Base-by-base conservation (phyloP, 2,113 vertebrate species). In the Capricornis sumatraensis region DNA sequence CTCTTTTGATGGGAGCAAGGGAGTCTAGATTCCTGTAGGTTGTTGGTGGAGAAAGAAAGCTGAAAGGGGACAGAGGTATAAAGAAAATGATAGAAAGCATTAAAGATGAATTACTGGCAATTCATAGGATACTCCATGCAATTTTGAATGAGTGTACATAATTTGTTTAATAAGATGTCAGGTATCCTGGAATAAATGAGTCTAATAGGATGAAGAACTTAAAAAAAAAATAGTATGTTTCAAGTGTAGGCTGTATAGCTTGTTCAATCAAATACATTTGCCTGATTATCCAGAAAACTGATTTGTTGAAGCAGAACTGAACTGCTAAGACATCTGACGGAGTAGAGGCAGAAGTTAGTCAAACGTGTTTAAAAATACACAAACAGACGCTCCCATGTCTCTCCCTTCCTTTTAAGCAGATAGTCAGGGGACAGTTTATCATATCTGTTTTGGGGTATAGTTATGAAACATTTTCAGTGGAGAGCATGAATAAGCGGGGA, bases 391-490 rank as follows among this genome's bases (percentile, higher is more conserved):
- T 57, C 12, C 11, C 5, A 28, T 8, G 50, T 36, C 28, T 62
- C 25, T 40, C 40, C 96, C 95, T 97, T 87, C 58, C 74, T 96
- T 27, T 71, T 94, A 96, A 96, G 98, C 96, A 79, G 92, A 95
- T 95, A 96, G 97, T 95, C 96, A 96, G 58, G 16, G 83, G 83
- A 71, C 84, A 97, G 91, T 91, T 71, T 95, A 83, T 96, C 96
- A 89, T 67, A 76, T 93, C 95, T 97, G 96, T 96, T 94, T 96
- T 96, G 97, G 87, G 97, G 60, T 97, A 78, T 28, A 95, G 94
- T 98, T 95, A 78, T 95, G 96, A 97, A 97, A 98, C 94, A 95
- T 96, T 98, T 97, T 97, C 93, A 89, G 58, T n/a, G 92, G 92
- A 84, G 21, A 93, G 86, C 93, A 92, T 92, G 55, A 87, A 96